Evolutionary conservation across 37 sponge, comb jelly and placozoan genomes (phyloP).

Genomic region (Crambe crambe): DNA sequence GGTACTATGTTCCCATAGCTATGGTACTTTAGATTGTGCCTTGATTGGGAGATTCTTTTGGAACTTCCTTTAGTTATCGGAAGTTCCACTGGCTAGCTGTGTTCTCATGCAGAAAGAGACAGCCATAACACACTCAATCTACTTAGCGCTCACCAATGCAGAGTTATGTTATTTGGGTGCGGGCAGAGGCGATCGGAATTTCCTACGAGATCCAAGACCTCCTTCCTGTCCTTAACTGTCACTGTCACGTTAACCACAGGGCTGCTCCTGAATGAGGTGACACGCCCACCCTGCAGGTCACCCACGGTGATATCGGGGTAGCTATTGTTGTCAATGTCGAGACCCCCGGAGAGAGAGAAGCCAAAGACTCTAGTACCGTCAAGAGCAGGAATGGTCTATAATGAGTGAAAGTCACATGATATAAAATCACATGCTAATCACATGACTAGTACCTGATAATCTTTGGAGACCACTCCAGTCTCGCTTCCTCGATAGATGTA

Average conservation of each 20-base stretch:
- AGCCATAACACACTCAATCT: no score
- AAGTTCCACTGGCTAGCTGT: no score
- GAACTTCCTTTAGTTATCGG: no score
- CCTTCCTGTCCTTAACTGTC: not conserved
- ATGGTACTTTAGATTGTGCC: no score
- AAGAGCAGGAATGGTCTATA: slow-evolving; percentile 10
- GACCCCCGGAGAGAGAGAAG: slow-evolving; percentile 45
- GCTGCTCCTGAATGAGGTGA: slow-evolving; percentile 18
- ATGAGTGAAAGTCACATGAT: no score
- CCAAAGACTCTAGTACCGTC: slow-evolving; percentile 35
- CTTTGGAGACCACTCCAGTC: slow-evolving; percentile 18
- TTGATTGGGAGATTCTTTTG: no score
- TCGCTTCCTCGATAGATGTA: slow-evolving; percentile 57
- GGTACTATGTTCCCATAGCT: no score
- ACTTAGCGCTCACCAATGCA: slow-evolving; percentile 8
- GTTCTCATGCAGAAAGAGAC: no score
- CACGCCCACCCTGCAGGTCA: slow-evolving; percentile 12
- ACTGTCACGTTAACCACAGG: slow-evolving; percentile 34
- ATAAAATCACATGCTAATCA: not conserved
- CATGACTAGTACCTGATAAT: slow-evolving; percentile 32
- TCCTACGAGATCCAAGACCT: not conserved
- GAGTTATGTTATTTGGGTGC: not conserved
- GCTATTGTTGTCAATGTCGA: slow-evolving; percentile 68
- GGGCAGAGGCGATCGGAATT: slow-evolving; percentile 8
- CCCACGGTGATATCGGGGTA: slow-evolving; percentile 61